Percentiles rank a stretch among this genome's conserved stretches.
phyloP scores from a whole-genome alignment of 2,888 invertebrate genomes.

The Sclerodermus sp. region DNA sequence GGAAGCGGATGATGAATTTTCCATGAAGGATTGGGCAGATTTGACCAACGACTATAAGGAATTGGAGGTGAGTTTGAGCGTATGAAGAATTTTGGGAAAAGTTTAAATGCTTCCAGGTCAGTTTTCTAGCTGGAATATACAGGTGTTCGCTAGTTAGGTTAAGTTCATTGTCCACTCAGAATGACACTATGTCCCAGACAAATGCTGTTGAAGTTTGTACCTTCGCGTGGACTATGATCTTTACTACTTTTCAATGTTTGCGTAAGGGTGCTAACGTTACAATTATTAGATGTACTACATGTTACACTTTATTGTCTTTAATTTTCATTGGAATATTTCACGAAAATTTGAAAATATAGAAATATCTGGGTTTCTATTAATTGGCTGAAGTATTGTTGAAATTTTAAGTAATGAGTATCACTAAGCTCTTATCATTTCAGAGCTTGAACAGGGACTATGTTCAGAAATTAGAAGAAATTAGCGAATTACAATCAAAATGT shows the following conservation, averaged over 20 bases:
- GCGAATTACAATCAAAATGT: conserved; percentile 83
- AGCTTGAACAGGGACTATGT: conserved; percentile 80
- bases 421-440: conserved; percentile 60
- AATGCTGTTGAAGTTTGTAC: neutral
- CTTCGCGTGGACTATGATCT: neutral
- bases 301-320: too few species aligned
- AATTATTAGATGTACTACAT: too few species aligned
- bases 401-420: too few species aligned
- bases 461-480: conserved; percentile 81
- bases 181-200: too few species aligned
- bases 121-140: conserved; percentile 7
- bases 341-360: neutral
- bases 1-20: conserved; percentile 63
- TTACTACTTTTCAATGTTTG: neutral
- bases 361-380: too few species aligned
- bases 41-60: conserved; percentile 76
- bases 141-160: neutral
- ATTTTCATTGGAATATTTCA: neutral
- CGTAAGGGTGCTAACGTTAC: neutral
- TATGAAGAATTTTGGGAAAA: neutral
- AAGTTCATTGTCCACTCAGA: neutral
- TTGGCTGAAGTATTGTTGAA: too few species aligned
- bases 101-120: conserved; percentile 17
- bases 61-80: conserved; percentile 77
- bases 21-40: conserved; percentile 79